These are phyloP conservation scores for Ceratina japonica DNA, from an alignment of 1,140 invertebrate genomes.

Conservation along the genomic window DNA sequence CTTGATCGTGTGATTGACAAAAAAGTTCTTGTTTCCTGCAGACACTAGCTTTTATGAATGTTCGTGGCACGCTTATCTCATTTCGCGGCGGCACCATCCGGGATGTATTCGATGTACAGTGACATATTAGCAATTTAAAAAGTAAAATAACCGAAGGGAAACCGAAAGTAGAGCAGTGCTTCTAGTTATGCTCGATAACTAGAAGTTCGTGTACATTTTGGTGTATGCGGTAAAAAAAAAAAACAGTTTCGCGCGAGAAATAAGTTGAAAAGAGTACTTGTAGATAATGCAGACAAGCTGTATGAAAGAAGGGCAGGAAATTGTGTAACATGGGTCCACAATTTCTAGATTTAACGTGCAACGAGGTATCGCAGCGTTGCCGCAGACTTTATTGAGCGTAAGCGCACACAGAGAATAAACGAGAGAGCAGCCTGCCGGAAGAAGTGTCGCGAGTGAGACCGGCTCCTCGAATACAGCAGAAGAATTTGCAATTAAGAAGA, in stretches of 20 bases:
- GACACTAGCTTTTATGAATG: constrained; percentile 51
- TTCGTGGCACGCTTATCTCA: constrained; percentile 56
- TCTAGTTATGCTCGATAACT: constrained; percentile 27
- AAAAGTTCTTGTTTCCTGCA: constrained; percentile 70
- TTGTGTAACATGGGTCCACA: constrained; percentile 66
- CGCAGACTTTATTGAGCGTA: constrained; percentile 68
- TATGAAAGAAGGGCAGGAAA: constrained; percentile 49
- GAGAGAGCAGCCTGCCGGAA: constrained; percentile 62
- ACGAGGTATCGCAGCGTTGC: constrained; percentile 69
- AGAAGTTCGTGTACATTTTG: constrained; percentile 32
- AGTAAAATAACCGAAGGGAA: background rate
- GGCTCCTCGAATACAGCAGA: constrained; percentile 64
- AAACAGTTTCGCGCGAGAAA: constrained; percentile 25
- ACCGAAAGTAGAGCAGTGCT: constrained; percentile 18
- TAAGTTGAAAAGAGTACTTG: constrained; percentile 35
- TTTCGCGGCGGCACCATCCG: constrained; percentile 53
- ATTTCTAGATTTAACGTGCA: constrained; percentile 69
- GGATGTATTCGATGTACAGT: constrained; percentile 36
- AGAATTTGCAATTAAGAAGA: constrained; percentile 67
- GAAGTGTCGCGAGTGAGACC: constrained; percentile 66
- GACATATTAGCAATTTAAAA: constrained; percentile 2
- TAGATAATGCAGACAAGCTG: constrained; percentile 56
- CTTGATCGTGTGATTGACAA: constrained; percentile 70
- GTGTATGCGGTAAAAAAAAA: constrained; percentile 13
- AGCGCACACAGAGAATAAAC: constrained; percentile 64